A percentile compares a stretch with the other conserved stretches of the same genome.
These are phyloP conservation scores for Eupithecia insigniata DNA, from an alignment of 2,888 invertebrate genomes.

Conservation along the genomic window DNA sequence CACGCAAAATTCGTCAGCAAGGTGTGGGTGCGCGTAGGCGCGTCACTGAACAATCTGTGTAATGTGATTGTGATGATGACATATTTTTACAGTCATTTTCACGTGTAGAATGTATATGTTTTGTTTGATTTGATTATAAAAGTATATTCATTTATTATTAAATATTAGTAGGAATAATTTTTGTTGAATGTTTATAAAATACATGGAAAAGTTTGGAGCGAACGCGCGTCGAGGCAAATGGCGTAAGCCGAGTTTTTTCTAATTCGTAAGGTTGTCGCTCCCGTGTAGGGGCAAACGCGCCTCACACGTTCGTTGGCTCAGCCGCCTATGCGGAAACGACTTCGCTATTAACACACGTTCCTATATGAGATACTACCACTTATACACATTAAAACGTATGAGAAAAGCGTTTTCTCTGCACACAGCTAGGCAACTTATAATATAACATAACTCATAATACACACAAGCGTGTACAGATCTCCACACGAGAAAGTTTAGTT, in stretches of 20 bases:
- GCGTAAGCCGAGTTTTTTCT: constrained; percentile 75
- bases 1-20: constrained; percentile 52
- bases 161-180: background rate
- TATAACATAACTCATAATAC: constrained; percentile 47
- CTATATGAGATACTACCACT: constrained; percentile 81
- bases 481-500: constrained; percentile 69
- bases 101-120: background rate
- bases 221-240: constrained; percentile 56
- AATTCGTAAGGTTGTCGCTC: constrained; percentile 83
- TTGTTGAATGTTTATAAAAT: background rate
- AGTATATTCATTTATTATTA: no score
- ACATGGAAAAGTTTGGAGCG: constrained; percentile 45
- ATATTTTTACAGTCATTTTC: constrained; percentile 12
- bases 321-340: constrained; percentile 82
- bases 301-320: constrained; percentile 75
- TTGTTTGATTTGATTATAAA: background rate
- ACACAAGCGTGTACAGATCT: constrained; percentile 68
- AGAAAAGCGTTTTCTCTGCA: constrained; percentile 75
- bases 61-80: constrained; percentile 3
- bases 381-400: constrained; percentile 65
- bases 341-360: constrained; percentile 82
- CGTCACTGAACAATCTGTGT: constrained; percentile 49
- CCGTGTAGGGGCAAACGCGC: constrained; percentile 73
- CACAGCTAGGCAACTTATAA: constrained; percentile 53
- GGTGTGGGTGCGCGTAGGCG: constrained; percentile 70